These are phyloP conservation scores for Magallana angulata DNA, from an alignment of 1,140 invertebrate species.

Conservation along the genomic window DNA sequence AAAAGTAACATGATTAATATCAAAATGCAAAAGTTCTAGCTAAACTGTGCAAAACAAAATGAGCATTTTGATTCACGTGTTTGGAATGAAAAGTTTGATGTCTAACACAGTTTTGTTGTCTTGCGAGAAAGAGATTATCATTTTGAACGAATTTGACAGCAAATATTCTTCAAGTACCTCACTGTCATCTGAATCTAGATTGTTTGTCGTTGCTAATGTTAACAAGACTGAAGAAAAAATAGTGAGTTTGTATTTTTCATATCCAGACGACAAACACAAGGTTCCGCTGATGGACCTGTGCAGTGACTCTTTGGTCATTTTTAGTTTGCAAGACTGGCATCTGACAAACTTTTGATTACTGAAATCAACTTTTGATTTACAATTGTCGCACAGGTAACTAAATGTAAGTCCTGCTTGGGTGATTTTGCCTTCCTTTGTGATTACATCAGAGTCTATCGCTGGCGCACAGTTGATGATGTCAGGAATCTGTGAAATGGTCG, in stretches of 20 bases:
- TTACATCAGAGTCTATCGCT: neutral
- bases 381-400: neutral
- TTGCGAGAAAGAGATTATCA: neutral
- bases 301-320: neutral
- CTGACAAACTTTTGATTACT: neutral
- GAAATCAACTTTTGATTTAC: slow-evolving; percentile 14
- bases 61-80: neutral
- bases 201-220: slow-evolving; percentile 12
- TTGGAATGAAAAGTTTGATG: neutral
- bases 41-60: neutral
- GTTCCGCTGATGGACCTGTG: slow-evolving; percentile 1
- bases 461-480: neutral
- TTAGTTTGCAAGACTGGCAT: slow-evolving; percentile 11
- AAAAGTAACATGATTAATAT: slow-evolving; percentile 10
- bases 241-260: neutral
- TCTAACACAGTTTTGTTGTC: slow-evolving; percentile 12
- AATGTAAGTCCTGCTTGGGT: neutral
- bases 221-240: slow-evolving; percentile 14
- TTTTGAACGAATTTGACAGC: neutral
- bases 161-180: slow-evolving; percentile 7
- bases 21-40: neutral
- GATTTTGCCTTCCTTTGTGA: neutral
- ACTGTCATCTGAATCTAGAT: slow-evolving; percentile 1
- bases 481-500: too few species aligned
- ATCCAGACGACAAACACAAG: neutral